Evolutionary conservation across 2,888 invertebrate species (phyloP).

Genomic region (Cynaeus angustus): DNA sequence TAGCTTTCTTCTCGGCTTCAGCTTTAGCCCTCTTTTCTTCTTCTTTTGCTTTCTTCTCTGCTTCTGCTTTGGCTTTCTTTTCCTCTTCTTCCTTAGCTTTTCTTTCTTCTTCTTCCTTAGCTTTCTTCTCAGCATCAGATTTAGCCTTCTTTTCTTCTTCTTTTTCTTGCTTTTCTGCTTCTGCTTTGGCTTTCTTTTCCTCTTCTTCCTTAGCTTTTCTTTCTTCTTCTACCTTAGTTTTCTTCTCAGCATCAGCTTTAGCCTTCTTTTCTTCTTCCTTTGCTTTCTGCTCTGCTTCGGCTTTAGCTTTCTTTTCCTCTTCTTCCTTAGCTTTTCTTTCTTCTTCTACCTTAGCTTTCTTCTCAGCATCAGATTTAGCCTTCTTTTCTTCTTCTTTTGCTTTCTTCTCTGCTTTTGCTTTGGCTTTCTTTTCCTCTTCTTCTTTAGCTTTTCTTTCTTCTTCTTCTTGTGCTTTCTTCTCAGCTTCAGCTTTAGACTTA

Average conservation of each 20-base stretch:
- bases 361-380: conserved; percentile 57
- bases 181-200: conserved; percentile 51
- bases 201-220: conserved; percentile 44
- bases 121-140: conserved; percentile 54
- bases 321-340: conserved; percentile 55
- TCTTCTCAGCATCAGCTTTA: conserved; percentile 45
- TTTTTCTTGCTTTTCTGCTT: conserved; percentile 49
- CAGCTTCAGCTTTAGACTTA: conserved; percentile 61
- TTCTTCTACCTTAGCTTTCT: conserved; percentile 51
- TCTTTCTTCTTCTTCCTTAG: conserved; percentile 49
- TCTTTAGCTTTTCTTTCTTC: conserved; percentile 41
- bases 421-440: conserved; percentile 44
- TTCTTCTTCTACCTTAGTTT: conserved; percentile 48
- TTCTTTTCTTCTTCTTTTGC: conserved; percentile 53
- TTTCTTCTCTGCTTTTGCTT: conserved; percentile 51
- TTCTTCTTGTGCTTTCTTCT: conserved; percentile 64
- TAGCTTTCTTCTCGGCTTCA: conserved; percentile 66
- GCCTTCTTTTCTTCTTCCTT: conserved; percentile 50
- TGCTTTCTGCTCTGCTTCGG: conserved; percentile 51
- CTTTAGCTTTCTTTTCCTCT: conserved; percentile 50
- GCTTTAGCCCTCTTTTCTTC: conserved; percentile 57
- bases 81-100: conserved; percentile 50
- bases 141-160: conserved; percentile 49
- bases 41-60: conserved; percentile 52
- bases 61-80: conserved; percentile 50